Evolutionary conservation across 1,140 invertebrate species (phyloP), one percentile per base, ranked within the genome.

Genomic region (Sitobion miscanthi): DNA sequence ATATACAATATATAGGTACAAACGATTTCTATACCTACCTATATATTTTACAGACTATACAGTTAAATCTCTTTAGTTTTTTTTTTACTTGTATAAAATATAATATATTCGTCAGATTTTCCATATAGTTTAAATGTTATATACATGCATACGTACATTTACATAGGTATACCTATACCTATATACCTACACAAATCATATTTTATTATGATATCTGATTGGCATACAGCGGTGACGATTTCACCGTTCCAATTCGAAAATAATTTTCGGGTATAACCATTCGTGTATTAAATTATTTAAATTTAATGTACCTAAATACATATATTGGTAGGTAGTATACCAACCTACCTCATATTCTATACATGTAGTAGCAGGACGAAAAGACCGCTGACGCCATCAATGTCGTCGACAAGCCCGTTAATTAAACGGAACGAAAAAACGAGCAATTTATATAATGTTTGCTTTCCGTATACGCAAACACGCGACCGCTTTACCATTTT

Each of bases 301-400:
- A 77, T n/a, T 17, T n/a, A 77, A 77, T 77, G 11, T 77, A 17
- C 30, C 30, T n/a, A 30, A 47, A 8, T 9, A 17, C 49, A 0
- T 49, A 49, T 49, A 49, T 9, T 11, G 14, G 14, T 69, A 69
- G 62, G 9, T n/a, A 69, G 9, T n/a, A 69, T 30, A n/a, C 25
- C 11, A 69, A 69, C 62, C 25, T n/a, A 77, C 30, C 4, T n/a
- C 30, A n/a, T 35, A n/a, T 77, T n/a, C 30, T 77, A 17, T n/a
- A 30, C n/a, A 69, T 77, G 30, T 23, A 7, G n/a, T n/a, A n/a
- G 62, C 62, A 3, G 25, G 30, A 3, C 3, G 62, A 77, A 77
- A n/a, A 77, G 62, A 77, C 62, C 62, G n/a, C 62, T 77, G 30
- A 77, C 62, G 62, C 62, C 62, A 77, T n/a, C 62, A n/a, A 77